Evolutionary conservation across 2,797 vertebrate genomes (phyloP).

Genomic region (Lacerta agilis): DNA sequence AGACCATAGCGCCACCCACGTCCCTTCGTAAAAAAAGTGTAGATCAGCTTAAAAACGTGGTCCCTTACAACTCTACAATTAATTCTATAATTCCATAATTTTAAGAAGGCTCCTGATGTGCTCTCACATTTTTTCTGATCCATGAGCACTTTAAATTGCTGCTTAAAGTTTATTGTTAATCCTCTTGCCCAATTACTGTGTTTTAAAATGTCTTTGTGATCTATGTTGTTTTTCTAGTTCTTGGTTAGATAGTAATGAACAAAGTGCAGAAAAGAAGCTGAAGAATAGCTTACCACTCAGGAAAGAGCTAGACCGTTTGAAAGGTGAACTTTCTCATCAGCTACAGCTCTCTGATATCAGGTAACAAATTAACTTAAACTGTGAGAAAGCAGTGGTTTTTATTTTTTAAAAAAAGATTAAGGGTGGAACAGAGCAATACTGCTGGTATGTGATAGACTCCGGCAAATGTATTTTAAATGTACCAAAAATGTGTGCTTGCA

Average conservation of each 20-base stretch:
- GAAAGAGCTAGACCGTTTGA: constrained; percentile 88
- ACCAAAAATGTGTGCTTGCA: not conserved
- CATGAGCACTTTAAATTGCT: not conserved
- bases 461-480: not conserved
- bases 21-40: too few species aligned
- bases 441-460: not conserved
- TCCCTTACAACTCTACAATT: not conserved
- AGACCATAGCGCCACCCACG: too few species aligned
- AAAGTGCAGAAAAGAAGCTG: constrained; percentile 85
- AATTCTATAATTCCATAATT: not conserved
- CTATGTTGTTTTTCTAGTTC: constrained; percentile 76
- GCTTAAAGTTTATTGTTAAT: not conserved
- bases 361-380: constrained; percentile 73
- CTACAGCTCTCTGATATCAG: constrained; percentile 90
- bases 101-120: not conserved
- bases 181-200: not conserved
- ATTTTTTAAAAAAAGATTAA: not conserved
- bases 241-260: constrained; percentile 89
- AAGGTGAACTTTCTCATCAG: constrained; percentile 82
- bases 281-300: constrained; percentile 87
- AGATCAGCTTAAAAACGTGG: too few species aligned
- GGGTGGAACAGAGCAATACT: not conserved
- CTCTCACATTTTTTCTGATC: not conserved
- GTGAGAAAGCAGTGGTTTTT: constrained; percentile 9
- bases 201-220: not conserved